Evolutionary conservation across 1,140 invertebrate genomes (phyloP).

Genomic region (Zaprionus nigranus): DNA sequence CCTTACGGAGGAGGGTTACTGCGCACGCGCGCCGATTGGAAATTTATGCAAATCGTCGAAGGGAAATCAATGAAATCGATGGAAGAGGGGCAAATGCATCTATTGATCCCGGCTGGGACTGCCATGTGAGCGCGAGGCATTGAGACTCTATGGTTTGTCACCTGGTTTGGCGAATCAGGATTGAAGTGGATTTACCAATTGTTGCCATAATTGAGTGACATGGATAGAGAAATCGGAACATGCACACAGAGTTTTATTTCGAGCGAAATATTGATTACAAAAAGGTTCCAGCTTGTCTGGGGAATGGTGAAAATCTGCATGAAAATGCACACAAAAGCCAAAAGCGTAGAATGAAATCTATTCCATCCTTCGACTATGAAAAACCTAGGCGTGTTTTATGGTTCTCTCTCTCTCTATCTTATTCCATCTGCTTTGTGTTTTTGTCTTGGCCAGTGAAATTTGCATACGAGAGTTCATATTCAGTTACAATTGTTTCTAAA

Average conservation of each 20-base stretch:
- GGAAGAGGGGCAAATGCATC: conserved; percentile 41
- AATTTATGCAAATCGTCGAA: conserved; percentile 63
- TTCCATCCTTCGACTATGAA: conserved; percentile 25
- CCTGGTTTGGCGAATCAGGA: conserved; percentile 55
- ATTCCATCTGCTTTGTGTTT: conserved; percentile 57
- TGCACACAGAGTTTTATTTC: conserved; percentile 2
- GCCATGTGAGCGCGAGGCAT: neutral
- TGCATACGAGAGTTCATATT: conserved; percentile 61
- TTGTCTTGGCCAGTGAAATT: conserved; percentile 37
- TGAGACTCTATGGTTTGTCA: conserved; percentile 37
- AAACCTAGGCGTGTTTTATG: conserved; percentile 32
- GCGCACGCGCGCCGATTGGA: conserved; percentile 70
- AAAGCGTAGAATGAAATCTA: conserved; percentile 45
- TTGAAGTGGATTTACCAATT: conserved; percentile 77
- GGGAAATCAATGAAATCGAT: conserved; percentile 44
- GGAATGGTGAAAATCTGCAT: conserved; percentile 67
- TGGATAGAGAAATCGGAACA: conserved; percentile 55
- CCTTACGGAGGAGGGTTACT: conserved; percentile 57
- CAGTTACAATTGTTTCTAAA: conserved; percentile 66
- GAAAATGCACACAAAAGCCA: conserved; percentile 77
- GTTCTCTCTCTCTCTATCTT: neutral
- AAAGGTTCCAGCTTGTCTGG: conserved; percentile 58
- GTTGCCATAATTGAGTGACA: conserved; percentile 82
- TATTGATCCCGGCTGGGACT: conserved; percentile 41
- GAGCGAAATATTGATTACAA: conserved; percentile 72